Evolutionary conservation across 2,797 vertebrate species (phyloP), one percentile per base, ranked within the genome.

Genomic region (Huso huso): DNA sequence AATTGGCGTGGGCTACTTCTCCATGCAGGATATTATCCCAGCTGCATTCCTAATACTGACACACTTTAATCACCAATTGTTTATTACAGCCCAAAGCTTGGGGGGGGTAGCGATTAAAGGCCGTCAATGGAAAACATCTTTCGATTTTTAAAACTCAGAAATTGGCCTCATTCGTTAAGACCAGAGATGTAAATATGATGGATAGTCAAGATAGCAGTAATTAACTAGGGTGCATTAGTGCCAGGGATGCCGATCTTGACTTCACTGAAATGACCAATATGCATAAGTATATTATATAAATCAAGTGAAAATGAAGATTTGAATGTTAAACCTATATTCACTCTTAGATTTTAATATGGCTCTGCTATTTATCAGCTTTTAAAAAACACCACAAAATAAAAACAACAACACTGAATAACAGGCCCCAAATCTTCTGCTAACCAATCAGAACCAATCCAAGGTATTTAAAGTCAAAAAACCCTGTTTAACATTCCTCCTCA

Each of bases 1-100:
- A 67, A 61, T 61, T 61, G 58, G 51, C 48, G 60, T 12, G 66
- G 51, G 8, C 15, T 18, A 11, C 51, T 49, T 12, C n/a, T 50
- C 6, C 15, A 10, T 60, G 49, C 13, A 23, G 6, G 15, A 18
- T 67, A 37, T 23, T 4, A 2, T 59, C 58, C 55, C 51, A 6
- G 57, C 48, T 49, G 48, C n/a, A 51, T 15, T 37, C 18, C 58
- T n/a, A 23, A 60, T 50, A 18, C 15, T 49, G 49, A 18, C 48
- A 11, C 49, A 15, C 10, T 51, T 61, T 50, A 67, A 67, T 61
- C 57, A 50, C 55, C 55, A 12, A 13, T 13, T 13, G 13, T n/a
- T 58, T n/a, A 10, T 58, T 58, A 58, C 55, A 58, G 55, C 10
- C 55, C 55, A 13, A n/a, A 4, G 55, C 55, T 58, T n/a, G 13